phyloP scores from a whole-genome alignment of 2,888 invertebrate species.

The Lithophane semibrunnea region DNA sequence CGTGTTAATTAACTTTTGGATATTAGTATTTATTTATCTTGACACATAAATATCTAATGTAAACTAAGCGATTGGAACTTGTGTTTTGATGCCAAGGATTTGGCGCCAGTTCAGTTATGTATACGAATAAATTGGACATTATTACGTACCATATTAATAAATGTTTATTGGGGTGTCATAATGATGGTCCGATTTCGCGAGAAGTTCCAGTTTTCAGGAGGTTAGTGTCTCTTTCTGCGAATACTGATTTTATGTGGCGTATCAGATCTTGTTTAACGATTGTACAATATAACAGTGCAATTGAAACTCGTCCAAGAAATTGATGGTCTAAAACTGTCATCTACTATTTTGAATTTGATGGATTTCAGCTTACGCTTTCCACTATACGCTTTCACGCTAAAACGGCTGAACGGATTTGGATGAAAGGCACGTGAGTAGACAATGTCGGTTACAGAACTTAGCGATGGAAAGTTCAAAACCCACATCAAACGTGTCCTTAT shows the following conservation, averaged over 20 bases:
- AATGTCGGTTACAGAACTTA: too few species aligned
- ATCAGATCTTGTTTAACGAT: slow-evolving; percentile 32
- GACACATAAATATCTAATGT: slow-evolving; percentile 23
- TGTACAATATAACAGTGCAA: slow-evolving; percentile 14
- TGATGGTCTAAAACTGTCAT: not conserved
- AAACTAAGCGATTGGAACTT: not conserved
- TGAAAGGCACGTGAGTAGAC: too few species aligned
- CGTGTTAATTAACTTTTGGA: slow-evolving; percentile 51
- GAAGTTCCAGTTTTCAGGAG: slow-evolving; percentile 38
- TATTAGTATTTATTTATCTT: slow-evolving; percentile 20
- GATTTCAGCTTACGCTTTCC: too few species aligned
- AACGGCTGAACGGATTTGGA: too few species aligned
- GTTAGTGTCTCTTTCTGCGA: slow-evolving; percentile 29
- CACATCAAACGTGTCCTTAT: too few species aligned
- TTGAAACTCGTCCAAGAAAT: slow-evolving; percentile 7
- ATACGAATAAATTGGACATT: slow-evolving; percentile 47
- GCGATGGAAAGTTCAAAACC: too few species aligned
- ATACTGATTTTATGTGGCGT: slow-evolving; percentile 35
- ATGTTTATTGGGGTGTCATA: slow-evolving; percentile 35
- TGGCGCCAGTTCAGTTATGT: slow-evolving; percentile 19
- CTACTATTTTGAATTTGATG: slow-evolving; percentile 11
- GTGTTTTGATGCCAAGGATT: slow-evolving; percentile 47
- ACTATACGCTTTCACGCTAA: too few species aligned
- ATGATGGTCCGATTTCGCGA: slow-evolving; percentile 35
- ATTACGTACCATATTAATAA: slow-evolving; percentile 41